Percentiles rank a stretch among this genome's conserved stretches.
These are phyloP conservation scores for Baronia brevicornis DNA, from an alignment of 2,888 invertebrate genomes.

Conservation along the genomic window DNA sequence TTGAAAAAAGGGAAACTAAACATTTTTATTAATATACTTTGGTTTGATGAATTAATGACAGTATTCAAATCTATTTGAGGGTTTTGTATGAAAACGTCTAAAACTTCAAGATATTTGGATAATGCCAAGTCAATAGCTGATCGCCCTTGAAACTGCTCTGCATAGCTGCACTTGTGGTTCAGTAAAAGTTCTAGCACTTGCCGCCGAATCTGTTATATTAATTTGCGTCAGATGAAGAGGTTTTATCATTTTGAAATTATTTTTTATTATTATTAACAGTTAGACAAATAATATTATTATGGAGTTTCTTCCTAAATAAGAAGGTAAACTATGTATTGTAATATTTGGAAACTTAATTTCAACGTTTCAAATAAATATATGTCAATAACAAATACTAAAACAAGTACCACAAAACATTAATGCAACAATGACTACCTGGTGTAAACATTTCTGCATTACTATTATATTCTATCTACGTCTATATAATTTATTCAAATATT, in stretches of 20 bases:
- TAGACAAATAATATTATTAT: background rate
- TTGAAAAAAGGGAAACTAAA: conserved; percentile 42
- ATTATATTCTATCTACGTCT: no score
- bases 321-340: no score
- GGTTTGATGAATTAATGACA: conserved; percentile 43
- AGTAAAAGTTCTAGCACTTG: conserved; percentile 44
- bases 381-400: no score
- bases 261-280: background rate
- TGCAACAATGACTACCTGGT: no score
- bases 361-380: no score
- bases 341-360: no score
- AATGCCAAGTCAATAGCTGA: conserved; percentile 47
- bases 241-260: background rate
- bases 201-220: conserved; percentile 31
- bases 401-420: no score
- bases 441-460: no score
- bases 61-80: conserved; percentile 44
- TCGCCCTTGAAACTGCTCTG: conserved; percentile 37
- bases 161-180: conserved; percentile 39
- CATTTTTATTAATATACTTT: conserved; percentile 50
- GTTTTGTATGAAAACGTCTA: conserved; percentile 44
- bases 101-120: conserved; percentile 30
- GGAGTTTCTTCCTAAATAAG: no score
- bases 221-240: no score
- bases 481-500: no score